Conservation (phyloP, 2,888 invertebrate genomes). For the Tetanocera ferruginea region DNA sequence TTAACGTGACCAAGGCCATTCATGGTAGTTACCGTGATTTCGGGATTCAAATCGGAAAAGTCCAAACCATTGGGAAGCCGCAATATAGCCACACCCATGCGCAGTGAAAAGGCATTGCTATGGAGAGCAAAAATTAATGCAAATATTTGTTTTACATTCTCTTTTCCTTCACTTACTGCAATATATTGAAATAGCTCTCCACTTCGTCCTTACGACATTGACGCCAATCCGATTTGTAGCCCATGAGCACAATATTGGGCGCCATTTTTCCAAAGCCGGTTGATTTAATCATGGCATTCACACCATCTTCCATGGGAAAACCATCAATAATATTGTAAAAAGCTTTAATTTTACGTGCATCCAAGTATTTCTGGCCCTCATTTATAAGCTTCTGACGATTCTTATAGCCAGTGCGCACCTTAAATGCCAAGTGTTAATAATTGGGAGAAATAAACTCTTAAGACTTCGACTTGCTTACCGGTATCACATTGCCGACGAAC, state of each 20-base stretch:
- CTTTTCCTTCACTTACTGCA: constrained; percentile 81
- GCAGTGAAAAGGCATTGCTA: constrained; percentile 93
- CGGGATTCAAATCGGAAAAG: constrained; percentile 73
- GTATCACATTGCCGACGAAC: constrained; percentile 88
- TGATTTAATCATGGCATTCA: constrained; percentile 86
- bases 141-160: neutral
- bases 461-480: constrained; percentile 72
- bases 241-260: constrained; percentile 95
- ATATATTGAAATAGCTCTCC: constrained; percentile 91
- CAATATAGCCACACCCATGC: constrained; percentile 90
- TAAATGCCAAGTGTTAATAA: constrained; percentile 32
- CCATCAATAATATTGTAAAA: constrained; percentile 88
- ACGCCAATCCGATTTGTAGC: constrained; percentile 93
- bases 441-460: neutral
- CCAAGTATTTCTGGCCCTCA: constrained; percentile 85
- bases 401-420: constrained; percentile 77
- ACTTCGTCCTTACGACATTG: constrained; percentile 81
- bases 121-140: constrained; percentile 47
- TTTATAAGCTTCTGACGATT: constrained; percentile 74
- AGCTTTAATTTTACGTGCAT: constrained; percentile 85
- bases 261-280: constrained; percentile 91
- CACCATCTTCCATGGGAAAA: constrained; percentile 81
- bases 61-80: constrained; percentile 89
- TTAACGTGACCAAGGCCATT: constrained; percentile 58
- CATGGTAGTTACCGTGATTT: constrained; percentile 52